Base-by-base conservation (phyloP, 2,797 vertebrate species). In the Gila robusta region DNA sequence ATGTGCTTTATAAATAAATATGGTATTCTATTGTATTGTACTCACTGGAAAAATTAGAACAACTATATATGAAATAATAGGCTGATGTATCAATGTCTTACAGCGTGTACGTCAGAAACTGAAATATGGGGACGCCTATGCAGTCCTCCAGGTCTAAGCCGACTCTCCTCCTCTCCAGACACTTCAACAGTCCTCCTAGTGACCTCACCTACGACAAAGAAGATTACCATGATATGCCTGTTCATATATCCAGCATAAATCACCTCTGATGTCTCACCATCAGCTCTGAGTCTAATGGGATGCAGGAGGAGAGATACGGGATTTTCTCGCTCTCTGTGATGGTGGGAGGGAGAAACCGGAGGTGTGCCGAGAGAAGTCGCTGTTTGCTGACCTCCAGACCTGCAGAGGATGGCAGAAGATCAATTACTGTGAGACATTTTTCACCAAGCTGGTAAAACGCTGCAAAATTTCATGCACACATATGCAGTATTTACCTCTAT, bases 141-240 rank as follows among this genome's bases (percentile, higher is more conserved):
- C 89, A 95, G 90, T 99, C 97, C 94, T 99, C 98, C 14, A 99
- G 94, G 90, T 99, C 97, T 84, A 99, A 94, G 86, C 97, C 97
- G 85, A 98, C 92, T 94, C 98, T 96, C 94, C 96, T 97, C 91
- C 96, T 97, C 92, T 98, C 96, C 91, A 99, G 93, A 92, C 97
- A 98, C 92, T 99, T 99, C 77, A 99, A 91, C 69, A 99, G 94
- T 47, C 96, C 98, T 39, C 98, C 98, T 83, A 98, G 89, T 84
- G 97, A 94, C 94, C 95, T 96, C 90, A 99, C 79, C 97, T 98
- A 90, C 59, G 23, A 91, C 47, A 88, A 19, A 87, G 32, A 81
- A 59, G 39, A 72, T 67, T 5, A 28, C 73, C 37, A 86, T 19
- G 52, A 28, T 32, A 44, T 56, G 16, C 4, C 37, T 8, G 44